Base-by-base conservation (phyloP, 2,888 invertebrate genomes). In the Lacanobia oleracea region DNA sequence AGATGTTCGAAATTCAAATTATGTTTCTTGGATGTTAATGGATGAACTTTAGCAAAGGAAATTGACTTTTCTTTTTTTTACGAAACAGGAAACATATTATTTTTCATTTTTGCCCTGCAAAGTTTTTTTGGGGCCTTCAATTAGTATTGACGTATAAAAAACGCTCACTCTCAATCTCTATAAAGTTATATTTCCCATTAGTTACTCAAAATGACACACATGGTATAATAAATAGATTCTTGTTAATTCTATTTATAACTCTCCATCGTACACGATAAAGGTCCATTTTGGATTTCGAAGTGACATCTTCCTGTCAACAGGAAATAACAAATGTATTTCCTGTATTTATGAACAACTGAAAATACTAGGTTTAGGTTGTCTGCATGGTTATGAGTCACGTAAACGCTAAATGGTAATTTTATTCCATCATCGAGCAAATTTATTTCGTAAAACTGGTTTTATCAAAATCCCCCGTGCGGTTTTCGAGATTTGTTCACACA, bases 311-410 rank as follows among this genome's bases (percentile, higher is more conserved):
- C 73, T 62, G 78, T 77, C 64, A 72, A 77, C 73, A 78, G 68
- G 82, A 66, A 71, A 81, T 72, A 43, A 21, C n/a, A 45, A 48
- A 45, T 67, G 23, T 64, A 61, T 79, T 82, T 79, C 82, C 79
- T 73, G 67, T 56, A 66, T 82, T 68, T 48, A 69, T 63, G 45
- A 50, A n/a, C 45, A 57, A 75, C 40, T 75, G 68, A 68, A 64
- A 80, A 75, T 68, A 37, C 62, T 72, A 23, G 48, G 37, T 79
- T 79, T 72, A 72, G 60, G 60, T 76, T 21, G 54, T 37, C 43
- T 54, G 59, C 54, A 21, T 61, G 43, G 33, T 50, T 33, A 43
- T 6, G 45, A 59, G 48, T 71, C 51, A 61, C 9, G n/a, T 48
- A 48, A n/a, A 16, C 9, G 14, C 27, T 57, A 57, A 21, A 21